Percentiles rank a stretch among this genome's conserved stretches.
phyloP scores from a whole-genome alignment of 2,797 vertebrate genomes.

The Pipistrellus pipistrellus region DNA sequence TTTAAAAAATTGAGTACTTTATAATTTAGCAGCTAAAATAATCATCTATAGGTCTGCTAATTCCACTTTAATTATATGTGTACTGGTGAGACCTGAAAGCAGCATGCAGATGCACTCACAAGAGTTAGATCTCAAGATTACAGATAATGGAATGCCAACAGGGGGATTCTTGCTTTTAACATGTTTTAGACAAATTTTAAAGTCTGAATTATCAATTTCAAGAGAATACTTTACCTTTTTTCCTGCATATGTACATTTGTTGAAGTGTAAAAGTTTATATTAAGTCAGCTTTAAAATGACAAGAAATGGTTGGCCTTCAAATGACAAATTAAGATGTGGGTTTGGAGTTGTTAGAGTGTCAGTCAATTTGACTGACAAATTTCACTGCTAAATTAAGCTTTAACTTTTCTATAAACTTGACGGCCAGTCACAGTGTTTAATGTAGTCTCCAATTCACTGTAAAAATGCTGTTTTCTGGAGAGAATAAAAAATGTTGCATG shows the following conservation, averaged over 20 bases:
- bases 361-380: constrained; percentile 76
- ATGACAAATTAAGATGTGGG: constrained; percentile 63
- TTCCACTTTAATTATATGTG: neutral
- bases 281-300: constrained; percentile 65
- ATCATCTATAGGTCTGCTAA: neutral
- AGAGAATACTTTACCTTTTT: neutral
- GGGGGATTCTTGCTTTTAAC: constrained; percentile 58
- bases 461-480: constrained; percentile 47
- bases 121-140: neutral
- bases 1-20: neutral
- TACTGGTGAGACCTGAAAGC: neutral
- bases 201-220: constrained; percentile 27
- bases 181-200: neutral
- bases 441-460: constrained; percentile 6
- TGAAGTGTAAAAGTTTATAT: constrained; percentile 51
- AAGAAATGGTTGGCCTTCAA: constrained; percentile 35
- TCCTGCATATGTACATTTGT: constrained; percentile 45
- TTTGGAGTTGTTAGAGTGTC: constrained; percentile 66
- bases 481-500: neutral
- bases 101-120: neutral
- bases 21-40: neutral
- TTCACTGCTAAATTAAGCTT: constrained; percentile 68
- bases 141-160: neutral
- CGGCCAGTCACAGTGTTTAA: constrained; percentile 33
- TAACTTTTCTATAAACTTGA: constrained; percentile 71